phyloP scores from a whole-genome alignment of 2,888 invertebrate species.

The Eupithecia exiguata region DNA sequence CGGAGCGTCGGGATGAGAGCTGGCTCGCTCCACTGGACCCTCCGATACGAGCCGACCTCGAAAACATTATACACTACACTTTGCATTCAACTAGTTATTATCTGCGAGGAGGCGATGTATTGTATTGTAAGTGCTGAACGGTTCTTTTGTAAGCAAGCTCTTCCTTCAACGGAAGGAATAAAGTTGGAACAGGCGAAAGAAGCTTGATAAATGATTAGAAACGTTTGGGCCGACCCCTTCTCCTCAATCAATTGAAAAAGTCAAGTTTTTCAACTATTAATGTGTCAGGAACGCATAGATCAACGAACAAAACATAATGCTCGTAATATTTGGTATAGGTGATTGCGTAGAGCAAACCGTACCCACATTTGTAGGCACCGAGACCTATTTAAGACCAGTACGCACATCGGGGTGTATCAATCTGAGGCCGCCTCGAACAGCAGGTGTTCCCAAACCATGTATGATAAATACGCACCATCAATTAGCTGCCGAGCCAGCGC shows the following conservation, averaged over 20 bases:
- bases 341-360: slow-evolving; percentile 46
- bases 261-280: slow-evolving; percentile 28
- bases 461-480: slow-evolving; percentile 80
- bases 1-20: slow-evolving; percentile 39
- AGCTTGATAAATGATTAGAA: not conserved
- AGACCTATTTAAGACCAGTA: not conserved
- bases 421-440: slow-evolving; percentile 73
- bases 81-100: no score
- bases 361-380: slow-evolving; percentile 26
- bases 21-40: slow-evolving; percentile 16
- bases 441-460: slow-evolving; percentile 78
- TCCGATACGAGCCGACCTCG: no score
- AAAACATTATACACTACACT: not conserved
- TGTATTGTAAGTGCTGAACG: not conserved
- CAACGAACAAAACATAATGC: not conserved
- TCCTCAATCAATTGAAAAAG: not conserved
- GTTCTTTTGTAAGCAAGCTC: no score
- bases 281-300: slow-evolving; percentile 36
- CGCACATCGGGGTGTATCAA: slow-evolving; percentile 57
- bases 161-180: not conserved
- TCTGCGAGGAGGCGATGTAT: no score
- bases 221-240: slow-evolving; percentile 18
- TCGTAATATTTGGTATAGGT: not conserved
- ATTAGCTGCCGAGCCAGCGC: slow-evolving; percentile 53
- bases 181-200: not conserved